These are phyloP conservation scores for Myodes glareolus DNA, from an alignment of 2,113 vertebrate genomes.

Conservation along the genomic window DNA sequence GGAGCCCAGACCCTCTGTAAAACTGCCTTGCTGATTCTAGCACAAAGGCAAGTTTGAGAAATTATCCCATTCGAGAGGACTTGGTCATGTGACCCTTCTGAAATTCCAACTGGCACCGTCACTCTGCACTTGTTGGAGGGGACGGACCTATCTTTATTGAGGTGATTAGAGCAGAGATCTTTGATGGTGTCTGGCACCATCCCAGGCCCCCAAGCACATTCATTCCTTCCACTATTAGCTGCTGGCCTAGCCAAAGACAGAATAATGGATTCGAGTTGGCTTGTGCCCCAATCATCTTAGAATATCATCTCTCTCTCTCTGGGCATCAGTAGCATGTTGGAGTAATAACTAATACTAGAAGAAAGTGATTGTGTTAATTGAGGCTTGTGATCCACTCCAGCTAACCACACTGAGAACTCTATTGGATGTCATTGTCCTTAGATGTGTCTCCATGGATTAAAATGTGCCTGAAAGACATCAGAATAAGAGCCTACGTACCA, in stretches of 20 bases:
- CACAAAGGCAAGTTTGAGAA: not conserved
- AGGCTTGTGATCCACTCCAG: not conserved
- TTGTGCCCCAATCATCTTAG: not conserved
- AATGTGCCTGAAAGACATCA: not conserved
- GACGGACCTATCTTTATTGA: not conserved
- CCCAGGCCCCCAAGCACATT: not conserved
- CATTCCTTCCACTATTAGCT: not conserved
- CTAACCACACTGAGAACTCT: not conserved
- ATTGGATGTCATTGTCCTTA: not conserved
- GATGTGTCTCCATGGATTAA: not conserved
- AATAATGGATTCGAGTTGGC: constrained; percentile 38
- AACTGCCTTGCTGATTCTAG: not conserved
- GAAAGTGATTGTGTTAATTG: not conserved
- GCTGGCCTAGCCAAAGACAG: not conserved
- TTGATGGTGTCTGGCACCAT: not conserved
- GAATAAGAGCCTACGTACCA: not conserved
- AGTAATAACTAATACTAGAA: constrained; percentile 2
- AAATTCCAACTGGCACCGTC: not conserved
- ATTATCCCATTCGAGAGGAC: not conserved
- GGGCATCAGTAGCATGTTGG: not conserved
- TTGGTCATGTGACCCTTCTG: not conserved
- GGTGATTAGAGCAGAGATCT: not conserved
- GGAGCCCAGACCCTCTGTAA: not conserved
- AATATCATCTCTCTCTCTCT: not conserved
- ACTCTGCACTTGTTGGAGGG: not conserved